Percentiles rank a stretch among this genome's conserved stretches.
These are phyloP conservation scores for Heterotilapia buettikoferi DNA, from an alignment of 2,113 vertebrate genomes.

Conservation along the genomic window DNA sequence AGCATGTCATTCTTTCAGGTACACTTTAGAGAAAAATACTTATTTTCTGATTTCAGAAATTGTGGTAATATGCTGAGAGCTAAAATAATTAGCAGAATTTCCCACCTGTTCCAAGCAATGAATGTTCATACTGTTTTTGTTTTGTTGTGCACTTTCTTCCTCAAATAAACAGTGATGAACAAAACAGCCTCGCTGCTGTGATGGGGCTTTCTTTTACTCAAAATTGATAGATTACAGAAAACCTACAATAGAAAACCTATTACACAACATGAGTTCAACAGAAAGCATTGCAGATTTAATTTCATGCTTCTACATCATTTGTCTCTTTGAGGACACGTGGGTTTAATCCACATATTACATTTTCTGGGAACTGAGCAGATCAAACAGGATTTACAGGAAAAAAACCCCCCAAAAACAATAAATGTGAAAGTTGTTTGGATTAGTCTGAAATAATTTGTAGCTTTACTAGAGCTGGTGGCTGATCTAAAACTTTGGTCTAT, in stretches of 20 bases:
- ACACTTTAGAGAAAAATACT: constrained; percentile 21
- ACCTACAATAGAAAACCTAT: neutral
- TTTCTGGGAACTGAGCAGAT: constrained; percentile 44
- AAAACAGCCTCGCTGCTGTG: neutral
- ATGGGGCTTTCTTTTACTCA: neutral
- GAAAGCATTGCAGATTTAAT: constrained; percentile 10
- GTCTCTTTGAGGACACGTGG: constrained; percentile 9
- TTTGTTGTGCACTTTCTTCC: constrained; percentile 39
- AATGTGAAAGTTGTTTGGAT: constrained; percentile 34
- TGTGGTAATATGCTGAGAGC: constrained; percentile 11
- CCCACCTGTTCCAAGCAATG: constrained; percentile 30
- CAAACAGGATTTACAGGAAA: constrained; percentile 33
- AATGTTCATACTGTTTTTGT: constrained; percentile 46
- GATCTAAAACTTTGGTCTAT: neutral
- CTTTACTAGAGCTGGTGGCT: neutral
- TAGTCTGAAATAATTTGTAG: constrained; percentile 16
- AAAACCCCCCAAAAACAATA: neutral
- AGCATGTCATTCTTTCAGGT: constrained; percentile 34
- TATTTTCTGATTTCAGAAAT: constrained; percentile 64
- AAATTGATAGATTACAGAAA: neutral
- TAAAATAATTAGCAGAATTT: constrained; percentile 38
- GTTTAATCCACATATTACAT: constrained; percentile 46
- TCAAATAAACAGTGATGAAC: constrained; percentile 49
- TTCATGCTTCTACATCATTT: constrained; percentile 24
- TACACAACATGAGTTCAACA: neutral